Evolutionary conservation across 2,113 vertebrate genomes (phyloP), one percentile per base, ranked within the genome.

Genomic region (Dendrocopos noguchii): DNA sequence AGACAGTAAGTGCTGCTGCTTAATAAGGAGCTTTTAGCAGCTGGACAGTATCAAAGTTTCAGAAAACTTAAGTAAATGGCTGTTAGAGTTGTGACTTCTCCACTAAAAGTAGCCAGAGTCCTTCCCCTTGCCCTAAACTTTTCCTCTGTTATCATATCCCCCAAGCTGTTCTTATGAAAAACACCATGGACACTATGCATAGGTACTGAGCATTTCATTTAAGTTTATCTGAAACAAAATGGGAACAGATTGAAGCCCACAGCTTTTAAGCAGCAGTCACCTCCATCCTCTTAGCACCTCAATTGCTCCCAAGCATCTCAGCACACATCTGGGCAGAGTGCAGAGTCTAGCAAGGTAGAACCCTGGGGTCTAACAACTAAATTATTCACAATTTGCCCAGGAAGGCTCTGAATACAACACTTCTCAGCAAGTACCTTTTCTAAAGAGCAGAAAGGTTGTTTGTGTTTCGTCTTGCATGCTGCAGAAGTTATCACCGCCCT

Each of bases 111-210:
- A 80, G 15, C 3, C 29, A 77, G 20, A 64, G 15, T 33, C n/a
- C 39, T 76, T 44, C 3, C 20, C 27, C 28, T 50, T 39, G 34
- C 20, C 47, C 65, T 73, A 27, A 75, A 39, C 31, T 29, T 73
- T 12, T 52, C 25, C 34, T 53, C 31, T 77, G 4, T 31, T n/a
- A 19, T 7, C 15, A 39, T 1, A 2, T 44, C 27, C 31, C 73
- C 33, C 71, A 52, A 44, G 34, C 53, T 90, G 68, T 87, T 74
- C 17, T 55, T n/a, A 21, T 67, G 50, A 75, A 47, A 72, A 86
- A 11, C 5, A 1, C 25, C 19, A 47, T 3, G 4, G 44, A n/a
- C 9, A 7, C 12, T 57, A 15, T 1, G 2, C 4, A 5, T n/a
- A 29, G 3, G 21, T 14, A 53, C 29, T 11, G 9, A 79, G 15